Evolutionary conservation across 2,888 invertebrate species (phyloP).

Genomic region (Pammene aurita): DNA sequence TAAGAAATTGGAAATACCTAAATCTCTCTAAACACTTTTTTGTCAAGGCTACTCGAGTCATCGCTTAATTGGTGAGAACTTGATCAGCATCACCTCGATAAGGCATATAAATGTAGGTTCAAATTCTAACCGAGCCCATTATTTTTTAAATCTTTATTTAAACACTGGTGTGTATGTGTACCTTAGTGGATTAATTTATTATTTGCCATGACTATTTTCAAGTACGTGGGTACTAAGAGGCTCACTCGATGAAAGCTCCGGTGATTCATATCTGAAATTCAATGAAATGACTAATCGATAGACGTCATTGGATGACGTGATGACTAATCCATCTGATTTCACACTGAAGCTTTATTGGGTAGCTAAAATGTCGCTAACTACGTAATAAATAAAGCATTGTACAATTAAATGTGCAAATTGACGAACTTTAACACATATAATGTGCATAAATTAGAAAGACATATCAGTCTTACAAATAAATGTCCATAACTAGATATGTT

Average conservation of each 20-base stretch:
- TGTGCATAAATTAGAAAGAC: background rate
- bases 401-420: conserved; percentile 7
- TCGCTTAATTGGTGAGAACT: too few species aligned
- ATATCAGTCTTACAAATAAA: background rate
- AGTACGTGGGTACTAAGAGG: conserved; percentile 6
- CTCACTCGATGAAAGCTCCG: conserved; percentile 33
- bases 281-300: conserved; percentile 56
- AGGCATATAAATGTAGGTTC: background rate
- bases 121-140: background rate
- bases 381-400: background rate
- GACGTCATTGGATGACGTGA: conserved; percentile 47
- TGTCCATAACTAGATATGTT: background rate
- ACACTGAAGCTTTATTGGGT: conserved; percentile 46
- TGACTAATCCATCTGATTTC: conserved; percentile 56
- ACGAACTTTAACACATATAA: background rate
- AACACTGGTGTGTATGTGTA: too few species aligned
- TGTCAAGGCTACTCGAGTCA: too few species aligned
- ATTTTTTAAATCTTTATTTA: too few species aligned
- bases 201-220: background rate
- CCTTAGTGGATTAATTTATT: background rate
- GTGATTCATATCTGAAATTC: conserved; percentile 53
- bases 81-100: too few species aligned
- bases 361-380: conserved; percentile 49
- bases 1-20: too few species aligned
- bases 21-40: too few species aligned